phyloP scores from a whole-genome alignment of 2,888 invertebrate genomes.

The Lithophane ornitopus region DNA sequence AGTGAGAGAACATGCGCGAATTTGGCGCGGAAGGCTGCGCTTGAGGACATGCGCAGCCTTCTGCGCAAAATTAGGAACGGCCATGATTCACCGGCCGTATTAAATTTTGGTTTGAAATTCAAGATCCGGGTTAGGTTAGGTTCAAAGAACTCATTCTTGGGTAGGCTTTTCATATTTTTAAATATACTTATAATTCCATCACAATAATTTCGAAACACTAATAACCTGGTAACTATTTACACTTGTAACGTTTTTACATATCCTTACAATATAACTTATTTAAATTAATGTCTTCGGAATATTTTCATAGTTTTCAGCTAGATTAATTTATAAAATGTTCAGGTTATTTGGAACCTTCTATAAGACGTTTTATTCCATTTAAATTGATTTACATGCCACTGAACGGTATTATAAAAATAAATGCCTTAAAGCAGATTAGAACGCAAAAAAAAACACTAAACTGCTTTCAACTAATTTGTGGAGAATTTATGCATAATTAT shows the following conservation, averaged over 20 bases:
- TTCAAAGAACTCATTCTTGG: slow-evolving; percentile 21
- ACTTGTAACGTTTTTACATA: slow-evolving; percentile 65
- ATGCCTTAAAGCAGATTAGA: background rate
- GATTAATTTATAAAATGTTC: slow-evolving; percentile 28
- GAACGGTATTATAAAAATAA: background rate
- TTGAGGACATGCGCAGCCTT: background rate
- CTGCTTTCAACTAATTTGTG: background rate
- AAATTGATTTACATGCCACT: background rate
- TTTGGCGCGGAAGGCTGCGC: no score
- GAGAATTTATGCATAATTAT: background rate
- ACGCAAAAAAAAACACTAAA: background rate
- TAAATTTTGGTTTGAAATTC: background rate
- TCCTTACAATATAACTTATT: slow-evolving; percentile 37
- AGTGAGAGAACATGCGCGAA: no score
- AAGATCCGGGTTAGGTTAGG: background rate
- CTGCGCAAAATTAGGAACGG: background rate
- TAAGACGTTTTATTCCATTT: background rate
- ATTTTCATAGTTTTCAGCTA: slow-evolving; percentile 56
- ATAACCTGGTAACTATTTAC: slow-evolving; percentile 63
- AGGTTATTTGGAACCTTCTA: background rate
- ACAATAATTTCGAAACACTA: slow-evolving; percentile 64
- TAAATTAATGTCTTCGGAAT: slow-evolving; percentile 48
- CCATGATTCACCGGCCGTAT: background rate
- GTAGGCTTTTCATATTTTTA: slow-evolving; percentile 39
- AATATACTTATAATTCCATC: slow-evolving; percentile 51